A percentile compares a stretch with the other conserved stretches of the same genome.
Evolutionary conservation across 2,888 invertebrate species (phyloP).

Genomic region (Heliconius cydno): DNA sequence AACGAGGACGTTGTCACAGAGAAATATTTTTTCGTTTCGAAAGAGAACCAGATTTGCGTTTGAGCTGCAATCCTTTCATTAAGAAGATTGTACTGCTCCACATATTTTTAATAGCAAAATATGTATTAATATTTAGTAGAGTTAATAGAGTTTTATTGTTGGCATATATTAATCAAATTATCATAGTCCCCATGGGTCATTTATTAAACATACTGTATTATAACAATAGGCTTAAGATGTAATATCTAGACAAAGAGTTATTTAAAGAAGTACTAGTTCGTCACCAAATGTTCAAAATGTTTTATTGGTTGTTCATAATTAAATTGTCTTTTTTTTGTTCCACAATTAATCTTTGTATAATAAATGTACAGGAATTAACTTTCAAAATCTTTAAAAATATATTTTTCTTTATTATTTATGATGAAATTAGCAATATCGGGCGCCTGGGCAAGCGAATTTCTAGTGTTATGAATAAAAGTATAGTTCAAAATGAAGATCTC

Average conservation of each 20-base stretch:
- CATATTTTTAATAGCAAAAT: not conserved
- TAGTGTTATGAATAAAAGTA: slow-evolving; percentile 43
- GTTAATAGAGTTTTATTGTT: not conserved
- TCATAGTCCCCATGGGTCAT: not conserved
- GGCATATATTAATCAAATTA: not conserved
- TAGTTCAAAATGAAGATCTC: slow-evolving; percentile 32
- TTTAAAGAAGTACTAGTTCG: not conserved
- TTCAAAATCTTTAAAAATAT: not conserved
- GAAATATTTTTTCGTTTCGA: slow-evolving; percentile 35
- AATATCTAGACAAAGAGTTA: not conserved
- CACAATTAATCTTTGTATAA: too few species aligned
- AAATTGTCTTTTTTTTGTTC: too few species aligned
- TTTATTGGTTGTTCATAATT: too few species aligned
- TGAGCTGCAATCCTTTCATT: slow-evolving; percentile 16
- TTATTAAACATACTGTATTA: not conserved
- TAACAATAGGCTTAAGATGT: not conserved
- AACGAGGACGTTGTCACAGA: slow-evolving; percentile 32
- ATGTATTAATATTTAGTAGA: not conserved
- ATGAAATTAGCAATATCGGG: too few species aligned
- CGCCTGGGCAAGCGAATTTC: slow-evolving; percentile 38
- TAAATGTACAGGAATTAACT: not conserved
- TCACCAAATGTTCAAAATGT: not conserved
- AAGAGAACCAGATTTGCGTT: slow-evolving; percentile 26
- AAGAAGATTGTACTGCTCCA: not conserved
- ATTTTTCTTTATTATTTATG: too few species aligned